Conservation (phyloP, 2,113 vertebrate species). For the Trochalopteron elliotii region DNA sequence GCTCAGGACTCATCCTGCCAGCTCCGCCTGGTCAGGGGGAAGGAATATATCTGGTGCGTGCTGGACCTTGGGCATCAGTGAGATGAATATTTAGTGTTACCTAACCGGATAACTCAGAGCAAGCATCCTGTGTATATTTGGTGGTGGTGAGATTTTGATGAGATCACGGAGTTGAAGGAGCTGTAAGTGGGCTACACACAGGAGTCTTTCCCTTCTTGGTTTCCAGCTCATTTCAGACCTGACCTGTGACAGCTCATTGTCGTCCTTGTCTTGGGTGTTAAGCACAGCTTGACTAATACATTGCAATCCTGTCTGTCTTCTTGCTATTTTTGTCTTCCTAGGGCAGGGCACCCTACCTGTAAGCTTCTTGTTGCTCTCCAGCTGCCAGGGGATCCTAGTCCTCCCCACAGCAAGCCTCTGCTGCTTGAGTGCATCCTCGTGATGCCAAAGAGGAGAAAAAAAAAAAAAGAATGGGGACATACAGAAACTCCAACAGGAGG, state of each 20-base stretch:
- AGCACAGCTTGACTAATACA: neutral
- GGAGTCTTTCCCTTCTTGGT: neutral
- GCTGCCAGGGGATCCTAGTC: neutral
- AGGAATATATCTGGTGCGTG: neutral
- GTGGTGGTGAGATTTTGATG: neutral
- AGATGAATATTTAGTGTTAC: neutral
- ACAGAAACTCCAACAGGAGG: neutral
- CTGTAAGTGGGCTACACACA: neutral
- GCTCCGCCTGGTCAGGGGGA: neutral
- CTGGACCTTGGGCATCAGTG: neutral
- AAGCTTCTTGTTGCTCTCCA: neutral
- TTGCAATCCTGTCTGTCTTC: neutral
- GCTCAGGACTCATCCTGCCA: neutral
- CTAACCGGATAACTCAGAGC: neutral
- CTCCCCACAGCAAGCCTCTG: neutral
- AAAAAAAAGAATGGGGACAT: neutral
- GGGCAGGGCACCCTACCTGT: neutral
- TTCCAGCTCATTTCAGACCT: neutral
- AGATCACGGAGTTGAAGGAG: neutral
- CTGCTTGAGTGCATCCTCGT: neutral
- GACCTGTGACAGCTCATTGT: neutral
- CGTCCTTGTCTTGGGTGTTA: neutral
- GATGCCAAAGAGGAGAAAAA: neutral
- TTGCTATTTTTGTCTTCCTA: conserved; percentile 9
- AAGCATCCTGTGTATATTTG: neutral